Evolutionary conservation across 2,888 invertebrate species (phyloP).

Genomic region (Diploptera punctata): DNA sequence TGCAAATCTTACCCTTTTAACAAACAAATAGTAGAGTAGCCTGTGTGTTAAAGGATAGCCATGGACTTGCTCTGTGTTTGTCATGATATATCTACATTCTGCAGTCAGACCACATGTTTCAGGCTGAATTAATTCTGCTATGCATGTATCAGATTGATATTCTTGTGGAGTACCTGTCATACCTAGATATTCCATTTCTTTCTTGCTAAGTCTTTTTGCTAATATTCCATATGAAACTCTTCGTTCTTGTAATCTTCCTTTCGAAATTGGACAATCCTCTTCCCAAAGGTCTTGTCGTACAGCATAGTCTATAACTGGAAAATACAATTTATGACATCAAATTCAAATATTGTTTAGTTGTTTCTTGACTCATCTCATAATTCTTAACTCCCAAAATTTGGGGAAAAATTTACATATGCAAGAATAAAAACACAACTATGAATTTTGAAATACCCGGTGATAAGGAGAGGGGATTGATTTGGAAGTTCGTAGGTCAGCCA

Average conservation of each 20-base stretch:
- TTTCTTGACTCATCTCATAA: no score
- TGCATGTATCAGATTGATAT: neutral
- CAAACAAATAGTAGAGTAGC: neutral
- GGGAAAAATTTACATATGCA: no score
- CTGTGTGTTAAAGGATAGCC: constrained; percentile 18
- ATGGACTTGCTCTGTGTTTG: neutral
- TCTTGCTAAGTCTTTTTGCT: neutral
- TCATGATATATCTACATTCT: neutral
- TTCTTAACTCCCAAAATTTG: no score
- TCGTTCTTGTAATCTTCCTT: neutral
- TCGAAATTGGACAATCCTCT: neutral
- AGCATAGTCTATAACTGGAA: neutral
- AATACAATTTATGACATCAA: no score
- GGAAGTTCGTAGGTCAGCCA: no score
- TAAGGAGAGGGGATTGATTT: no score
- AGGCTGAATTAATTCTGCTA: neutral
- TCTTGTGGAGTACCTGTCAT: neutral
- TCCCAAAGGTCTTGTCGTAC: neutral
- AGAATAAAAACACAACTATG: no score
- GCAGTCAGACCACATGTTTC: neutral
- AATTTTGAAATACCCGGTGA: no score
- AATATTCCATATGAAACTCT: no score
- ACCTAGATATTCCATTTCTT: neutral
- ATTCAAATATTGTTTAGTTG: no score
- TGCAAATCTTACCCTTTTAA: constrained; percentile 4